These are phyloP conservation scores for Rotaria socialis DNA, from an alignment of 2,888 invertebrate species.

Conservation along the genomic window DNA sequence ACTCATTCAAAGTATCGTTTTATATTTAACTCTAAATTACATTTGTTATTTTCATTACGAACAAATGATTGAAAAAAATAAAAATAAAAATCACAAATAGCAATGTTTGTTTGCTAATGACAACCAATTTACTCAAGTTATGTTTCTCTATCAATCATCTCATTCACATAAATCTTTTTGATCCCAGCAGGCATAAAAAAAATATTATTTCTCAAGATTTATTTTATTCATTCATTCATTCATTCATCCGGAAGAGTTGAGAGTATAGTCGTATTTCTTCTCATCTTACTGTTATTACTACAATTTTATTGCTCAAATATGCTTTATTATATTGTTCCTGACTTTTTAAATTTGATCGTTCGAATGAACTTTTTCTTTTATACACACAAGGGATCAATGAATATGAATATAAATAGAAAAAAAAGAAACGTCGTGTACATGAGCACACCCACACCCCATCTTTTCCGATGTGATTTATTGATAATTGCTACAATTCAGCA, in stretches of 20 bases:
- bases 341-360: constrained; percentile 16
- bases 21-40: too few relatives aligned
- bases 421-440: constrained; percentile 6
- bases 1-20: too few relatives aligned
- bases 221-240: constrained; percentile 2
- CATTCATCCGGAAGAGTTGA: neutral
- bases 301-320: constrained; percentile 22
- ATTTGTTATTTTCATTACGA: neutral
- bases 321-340: neutral
- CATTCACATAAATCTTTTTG: neutral
- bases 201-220: neutral
- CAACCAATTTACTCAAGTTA: neutral
- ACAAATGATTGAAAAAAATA: neutral
- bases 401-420: constrained; percentile 13
- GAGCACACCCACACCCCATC: neutral
- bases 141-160: neutral
- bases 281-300: neutral
- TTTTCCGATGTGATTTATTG: neutral
- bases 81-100: neutral
- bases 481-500: neutral
- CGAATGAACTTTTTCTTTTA: neutral
- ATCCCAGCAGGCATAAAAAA: constrained; percentile 22
- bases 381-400: constrained; percentile 22
- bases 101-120: neutral
- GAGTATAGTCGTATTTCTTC: neutral